Conservation (phyloP, 2,797 vertebrate species). For the Anguilla megastoma region DNA sequence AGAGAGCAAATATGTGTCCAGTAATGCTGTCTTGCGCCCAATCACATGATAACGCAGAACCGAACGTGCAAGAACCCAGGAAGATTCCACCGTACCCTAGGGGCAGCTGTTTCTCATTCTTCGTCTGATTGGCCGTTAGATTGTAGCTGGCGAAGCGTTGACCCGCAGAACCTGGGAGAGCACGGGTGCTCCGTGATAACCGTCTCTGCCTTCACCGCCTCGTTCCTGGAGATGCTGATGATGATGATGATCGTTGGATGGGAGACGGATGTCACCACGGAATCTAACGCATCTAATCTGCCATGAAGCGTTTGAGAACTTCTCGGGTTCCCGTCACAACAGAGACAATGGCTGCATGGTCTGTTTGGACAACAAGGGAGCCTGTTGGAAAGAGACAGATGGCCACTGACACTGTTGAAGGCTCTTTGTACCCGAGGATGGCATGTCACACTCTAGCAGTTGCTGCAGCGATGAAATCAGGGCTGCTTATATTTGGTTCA, state of each 20-base stretch:
- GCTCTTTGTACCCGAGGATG: not conserved
- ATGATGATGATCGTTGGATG: not conserved
- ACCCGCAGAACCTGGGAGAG: not conserved
- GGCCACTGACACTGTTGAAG: not conserved
- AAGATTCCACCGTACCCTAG: not conserved
- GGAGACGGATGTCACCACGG: not conserved
- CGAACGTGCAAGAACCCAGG: not conserved
- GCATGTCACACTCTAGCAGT: not conserved
- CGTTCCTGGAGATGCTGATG: not conserved
- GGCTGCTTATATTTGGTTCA: not conserved
- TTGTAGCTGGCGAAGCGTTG: not conserved
- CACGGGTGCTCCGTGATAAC: not conserved
- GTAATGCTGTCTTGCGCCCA: not conserved
- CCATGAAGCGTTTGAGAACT: not conserved
- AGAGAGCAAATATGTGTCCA: no score
- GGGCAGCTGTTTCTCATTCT: not conserved
- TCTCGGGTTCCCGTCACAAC: not conserved
- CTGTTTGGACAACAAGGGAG: not conserved
- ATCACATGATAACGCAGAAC: not conserved
- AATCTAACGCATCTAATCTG: not conserved
- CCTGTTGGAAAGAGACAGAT: not conserved
- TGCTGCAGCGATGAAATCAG: not conserved
- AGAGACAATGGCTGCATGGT: not conserved
- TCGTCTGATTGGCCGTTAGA: not conserved
- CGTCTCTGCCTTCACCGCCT: not conserved